These are phyloP conservation scores for Rhodinocichla rosea DNA, from an alignment of 2,113 vertebrate genomes.

Conservation along the genomic window DNA sequence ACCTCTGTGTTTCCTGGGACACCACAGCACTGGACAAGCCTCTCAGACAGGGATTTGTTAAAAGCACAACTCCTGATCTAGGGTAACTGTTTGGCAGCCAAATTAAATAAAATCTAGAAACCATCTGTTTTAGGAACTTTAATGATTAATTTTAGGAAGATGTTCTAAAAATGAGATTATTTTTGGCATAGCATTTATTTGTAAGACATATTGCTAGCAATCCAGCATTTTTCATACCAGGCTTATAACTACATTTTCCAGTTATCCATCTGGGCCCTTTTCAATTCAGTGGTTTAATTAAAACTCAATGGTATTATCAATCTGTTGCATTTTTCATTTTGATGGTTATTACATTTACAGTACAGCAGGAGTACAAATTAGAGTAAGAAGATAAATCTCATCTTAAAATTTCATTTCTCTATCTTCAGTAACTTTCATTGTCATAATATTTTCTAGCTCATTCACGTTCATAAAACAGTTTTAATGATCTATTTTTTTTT, in stretches of 20 bases:
- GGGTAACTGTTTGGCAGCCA: slow-evolving; percentile 42
- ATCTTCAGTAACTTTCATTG: slow-evolving; percentile 71
- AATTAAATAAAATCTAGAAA: slow-evolving; percentile 73
- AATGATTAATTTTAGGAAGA: slow-evolving; percentile 75
- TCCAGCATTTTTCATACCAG: slow-evolving; percentile 74
- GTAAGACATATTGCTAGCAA: slow-evolving; percentile 65
- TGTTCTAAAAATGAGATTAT: slow-evolving; percentile 72
- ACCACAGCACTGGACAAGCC: not conserved
- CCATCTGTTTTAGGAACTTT: slow-evolving; percentile 78
- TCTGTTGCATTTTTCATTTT: slow-evolving; percentile 85
- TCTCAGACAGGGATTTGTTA: not conserved
- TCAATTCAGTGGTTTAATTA: slow-evolving; percentile 85
- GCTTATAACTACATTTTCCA: slow-evolving; percentile 79
- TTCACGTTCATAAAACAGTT: slow-evolving; percentile 68
- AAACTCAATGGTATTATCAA: slow-evolving; percentile 84
- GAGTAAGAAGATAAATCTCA: slow-evolving; percentile 76
- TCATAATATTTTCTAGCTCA: slow-evolving; percentile 71
- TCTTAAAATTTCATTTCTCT: slow-evolving; percentile 73
- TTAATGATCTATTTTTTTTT: slow-evolving; percentile 65
- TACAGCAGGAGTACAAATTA: slow-evolving; percentile 81
- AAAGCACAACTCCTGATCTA: slow-evolving; percentile 32
- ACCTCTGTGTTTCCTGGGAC: not conserved
- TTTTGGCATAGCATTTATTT: slow-evolving; percentile 73
- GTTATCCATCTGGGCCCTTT: slow-evolving; percentile 82
- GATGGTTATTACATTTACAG: slow-evolving; percentile 82